Base-by-base conservation (phyloP, 2,888 invertebrate genomes). In the Ommatoiulus sabulosus region DNA sequence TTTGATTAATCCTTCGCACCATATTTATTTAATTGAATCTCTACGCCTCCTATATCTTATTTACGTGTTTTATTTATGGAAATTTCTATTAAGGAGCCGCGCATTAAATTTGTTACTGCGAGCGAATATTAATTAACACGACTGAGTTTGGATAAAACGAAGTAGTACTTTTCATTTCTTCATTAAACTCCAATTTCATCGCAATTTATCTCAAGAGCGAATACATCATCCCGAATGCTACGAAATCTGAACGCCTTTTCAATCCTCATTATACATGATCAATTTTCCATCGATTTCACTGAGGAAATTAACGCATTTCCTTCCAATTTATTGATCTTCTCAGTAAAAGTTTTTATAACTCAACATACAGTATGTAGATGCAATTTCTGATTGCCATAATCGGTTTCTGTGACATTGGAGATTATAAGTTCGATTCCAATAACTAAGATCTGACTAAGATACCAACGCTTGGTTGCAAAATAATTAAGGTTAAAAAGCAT, bases 21-120 rank as follows among this genome's bases (percentile, higher is more conserved):
- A 72, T 24, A 72, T 72, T 72, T 72, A 72, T 72, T 72, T 72
- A 72, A 72, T 72, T 72, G 72, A 20, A 72, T 72, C 72, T 20
- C 72, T 72, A 72, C 24, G 72, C 72, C 20, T 72, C 20, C 20
- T n/a, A n/a, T 72, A 24, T 72, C 72, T 72, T 72, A 72, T 20
- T 72, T 72, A 72, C 20, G n/a, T 5, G 72, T 72, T 72, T 72
- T 72, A 72, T 72, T 72, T 72, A 20, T 20, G 24, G 24, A 24
- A 2, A 20, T 72, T 72, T 3, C 72, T 24, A 72, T 72, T 20
- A 72, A 72, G 20, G 72, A 72, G 6, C 24, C 24, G 0, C 20
- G 72, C 72, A 72, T 72, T 72, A 72, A 72, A 72, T 72, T 17
- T 72, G 72, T 24, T 72, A 72, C 72, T 24, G 20, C 72, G 20